Evolutionary conservation across 1,140 invertebrate species (phyloP), one percentile per base, ranked within the genome.

Genomic region (Sinella curviseta): DNA sequence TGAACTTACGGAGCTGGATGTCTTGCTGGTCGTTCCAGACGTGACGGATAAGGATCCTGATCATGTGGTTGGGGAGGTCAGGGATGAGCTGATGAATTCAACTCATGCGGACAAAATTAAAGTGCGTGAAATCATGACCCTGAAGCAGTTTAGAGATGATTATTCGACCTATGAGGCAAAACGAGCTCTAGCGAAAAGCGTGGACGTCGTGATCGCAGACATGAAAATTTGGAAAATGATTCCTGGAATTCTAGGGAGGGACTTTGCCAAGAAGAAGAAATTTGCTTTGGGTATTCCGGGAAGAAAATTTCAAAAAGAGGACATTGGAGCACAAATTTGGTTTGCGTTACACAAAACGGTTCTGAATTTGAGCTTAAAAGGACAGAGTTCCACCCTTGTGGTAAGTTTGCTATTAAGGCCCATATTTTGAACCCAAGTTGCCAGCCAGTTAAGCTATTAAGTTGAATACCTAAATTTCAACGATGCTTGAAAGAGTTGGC

Each of bases 121-220:
- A 67, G 26, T 82, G 26, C 70, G 83, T 24, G 78, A 84, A 80
- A 74, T 84, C 1, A 77, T 80, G 48, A 84, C 83, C 0, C 33
- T 84, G n/a, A 80, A 81, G 26, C 81, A 82, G 39, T 75, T 84
- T 12, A 57, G 65, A 30, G 78, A 80, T 48, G 83, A 84, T 8
- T 84, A 74, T 74, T 77, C 78, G 3, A 81, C 83, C 0, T 80
- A 78, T 70, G 83, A 84, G 67, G 83, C 80, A 0, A 84, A 84
- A 39, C 54, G 83, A 74, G 57, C 33, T 14, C 57, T 84, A 16
- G 24, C 78, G 20, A 82, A 81, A 55, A 76, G 80, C 12, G 75
- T 82, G 0, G 83, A 84, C 65, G 33, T 80, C 0, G 36, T 84
- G 26, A 57, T 84, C 34, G 79, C 26, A 14, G 78, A 82, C 12